Percentiles rank a stretch among this genome's conserved stretches.
Evolutionary conservation across 2,888 invertebrate species (phyloP).

Genomic region (Pomacea canaliculata): DNA sequence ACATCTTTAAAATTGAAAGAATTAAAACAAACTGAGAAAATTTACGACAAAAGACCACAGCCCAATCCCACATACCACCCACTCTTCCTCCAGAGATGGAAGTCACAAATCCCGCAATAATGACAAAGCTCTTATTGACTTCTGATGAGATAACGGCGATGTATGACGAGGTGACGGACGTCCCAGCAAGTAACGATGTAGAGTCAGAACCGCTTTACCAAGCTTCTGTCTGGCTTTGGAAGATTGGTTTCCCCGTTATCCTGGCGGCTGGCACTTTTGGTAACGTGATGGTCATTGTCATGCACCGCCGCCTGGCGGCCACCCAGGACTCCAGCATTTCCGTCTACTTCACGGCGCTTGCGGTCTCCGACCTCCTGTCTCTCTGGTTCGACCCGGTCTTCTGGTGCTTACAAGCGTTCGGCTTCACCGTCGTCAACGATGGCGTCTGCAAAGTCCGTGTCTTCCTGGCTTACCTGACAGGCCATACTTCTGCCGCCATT

Average conservation of each 20-base stretch:
- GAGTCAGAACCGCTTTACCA: neutral
- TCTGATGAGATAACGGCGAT: too few relatives aligned
- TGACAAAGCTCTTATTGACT: too few relatives aligned
- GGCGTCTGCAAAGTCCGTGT: conserved; percentile 24
- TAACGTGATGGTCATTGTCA: conserved; percentile 16
- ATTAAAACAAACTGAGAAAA: too few relatives aligned
- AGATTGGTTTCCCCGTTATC: conserved; percentile 5
- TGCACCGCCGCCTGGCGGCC: neutral
- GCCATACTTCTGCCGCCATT: conserved; percentile 26
- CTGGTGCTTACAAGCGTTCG: neutral
- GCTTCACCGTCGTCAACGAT: conserved; percentile 6
- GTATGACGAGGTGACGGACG: too few relatives aligned
- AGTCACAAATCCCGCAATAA: too few relatives aligned
- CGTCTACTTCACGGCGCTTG: conserved; percentile 27
- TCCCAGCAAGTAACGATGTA: too few relatives aligned
- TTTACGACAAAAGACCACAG: too few relatives aligned
- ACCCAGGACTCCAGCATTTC: conserved; percentile 16
- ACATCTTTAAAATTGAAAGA: too few relatives aligned
- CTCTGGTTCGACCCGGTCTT: conserved; percentile 11
- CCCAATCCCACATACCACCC: too few relatives aligned
- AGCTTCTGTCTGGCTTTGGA: neutral
- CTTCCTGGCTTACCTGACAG: conserved; percentile 15
- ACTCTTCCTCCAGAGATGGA: too few relatives aligned
- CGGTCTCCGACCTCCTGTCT: conserved; percentile 32
- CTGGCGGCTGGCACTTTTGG: conserved; percentile 6